Base-by-base conservation (phyloP, 2,888 invertebrate genomes). In the Acanthococcus lagerstroemiae region DNA sequence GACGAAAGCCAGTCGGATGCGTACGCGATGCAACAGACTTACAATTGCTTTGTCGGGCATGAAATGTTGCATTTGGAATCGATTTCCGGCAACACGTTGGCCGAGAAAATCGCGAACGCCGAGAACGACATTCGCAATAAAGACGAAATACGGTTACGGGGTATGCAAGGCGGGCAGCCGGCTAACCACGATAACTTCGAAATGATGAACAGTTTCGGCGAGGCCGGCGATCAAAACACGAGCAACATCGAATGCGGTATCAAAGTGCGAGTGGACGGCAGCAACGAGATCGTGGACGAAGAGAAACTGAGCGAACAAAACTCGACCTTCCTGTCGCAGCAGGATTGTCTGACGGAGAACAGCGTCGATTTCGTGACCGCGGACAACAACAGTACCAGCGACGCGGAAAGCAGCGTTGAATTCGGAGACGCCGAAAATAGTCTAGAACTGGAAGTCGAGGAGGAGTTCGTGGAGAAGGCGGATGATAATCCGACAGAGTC, bases 351-450 rank as follows among this genome's bases (percentile, higher is more conserved):
- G 54, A 63, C 63, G 17, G 63, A 63, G 37, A 63, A 63, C 24
- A 63, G 63, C 54, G 48, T 50, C 6, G 63, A 63, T 4, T 63
- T 63, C 22, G 54, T 54, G 4, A 63, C 63, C 12, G 63, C 63
- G 17, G 63, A 63, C 22, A 63, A 63, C 37, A 63, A 63, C 37
- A 63, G 52, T 44, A 52, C 52, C 9, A 63, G 63, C 22, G 61
- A 61, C n/a, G 63, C 54, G 3, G 63, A 63, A 52, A 63, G 63
- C 54, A 63, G 63, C 25, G 52, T 52, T 3, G 63, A 63, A n/a
- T 63, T 63, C 37, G 44, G 52, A 4, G 63, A 63, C 24, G 63
- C 54, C 7, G 63, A 63, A 17, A 63, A 63, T 37, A 54, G 63
- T 37, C n/a, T 63, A 25, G 63, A 63, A 22, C 44, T 63, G 17